Evolutionary conservation across 2,888 invertebrate species (phyloP), one percentile per base, ranked within the genome.

Genomic region (Pelosia muscerda): DNA sequence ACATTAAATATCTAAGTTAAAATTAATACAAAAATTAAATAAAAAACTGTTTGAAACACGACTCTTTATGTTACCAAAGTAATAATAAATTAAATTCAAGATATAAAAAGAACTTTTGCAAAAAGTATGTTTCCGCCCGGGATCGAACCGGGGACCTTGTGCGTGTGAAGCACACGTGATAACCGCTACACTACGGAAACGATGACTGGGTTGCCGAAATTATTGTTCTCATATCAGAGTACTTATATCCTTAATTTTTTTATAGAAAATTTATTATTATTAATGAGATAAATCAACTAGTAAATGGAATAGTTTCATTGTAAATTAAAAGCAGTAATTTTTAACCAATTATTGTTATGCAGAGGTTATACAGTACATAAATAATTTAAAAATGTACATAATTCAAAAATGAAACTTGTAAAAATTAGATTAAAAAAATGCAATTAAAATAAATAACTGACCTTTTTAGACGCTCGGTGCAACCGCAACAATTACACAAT

Each of bases 151-250:
- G 96, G 96, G 96, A 91, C 95, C 95, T 96, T 96, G 96, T 96
- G 96, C 96, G 96, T 96, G 96, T 96, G 96, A 96, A 96, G 96
- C 96, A 96, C 96, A 96, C 96, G 96, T 96, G 96, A 96, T 96
- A 96, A 96, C 96, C 96, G 95, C 96, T 96, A 96, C 96, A 96
- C 96, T 96, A 96, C 96, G 96, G 96, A 96, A 96, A 96, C 96
- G 76, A 9, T 78, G 0, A 0, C 0, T 0, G 0, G 0, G 0
- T 0, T 0, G 0, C 0, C 0, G 42, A 81, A 82, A 76, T 78
- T 64, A 4, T 8, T 6, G 19, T 62, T 63, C 0, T 28, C 0
- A 53, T 64, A 15, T n/a, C 0, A 13, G 13, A 25, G 25, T 23
- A 25, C 5, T 25, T 49, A 58, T 25, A 15, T 53, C 31, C 53